phyloP scores from a whole-genome alignment of 2,113 vertebrate genomes.

The Penelope pileata region DNA sequence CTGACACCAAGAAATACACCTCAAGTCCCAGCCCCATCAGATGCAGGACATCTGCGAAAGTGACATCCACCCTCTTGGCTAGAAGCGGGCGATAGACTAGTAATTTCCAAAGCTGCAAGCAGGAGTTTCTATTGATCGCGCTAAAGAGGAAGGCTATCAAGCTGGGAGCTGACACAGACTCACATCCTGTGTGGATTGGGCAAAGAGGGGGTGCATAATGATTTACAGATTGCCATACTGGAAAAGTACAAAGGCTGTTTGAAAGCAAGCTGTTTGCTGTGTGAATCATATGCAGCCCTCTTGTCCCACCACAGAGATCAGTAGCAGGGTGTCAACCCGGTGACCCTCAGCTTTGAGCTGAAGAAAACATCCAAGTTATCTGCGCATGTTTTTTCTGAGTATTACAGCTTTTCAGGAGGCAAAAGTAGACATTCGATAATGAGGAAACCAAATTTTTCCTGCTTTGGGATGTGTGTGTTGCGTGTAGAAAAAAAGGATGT shows the following conservation, averaged over 20 bases:
- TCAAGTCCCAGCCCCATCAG: background rate
- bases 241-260: constrained; percentile 56
- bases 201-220: constrained; percentile 52
- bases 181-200: constrained; percentile 53
- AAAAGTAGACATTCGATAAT: background rate
- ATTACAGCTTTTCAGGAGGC: background rate
- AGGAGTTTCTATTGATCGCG: background rate
- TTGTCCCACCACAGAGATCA: background rate
- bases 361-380: background rate
- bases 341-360: background rate
- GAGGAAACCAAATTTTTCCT: background rate
- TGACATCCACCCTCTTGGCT: background rate
- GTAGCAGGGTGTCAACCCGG: background rate
- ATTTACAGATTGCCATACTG: constrained; percentile 16
- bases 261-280: constrained; percentile 3
- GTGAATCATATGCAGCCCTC: constrained; percentile 20
- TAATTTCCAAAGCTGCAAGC: constrained; percentile 20
- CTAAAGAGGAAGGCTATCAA: constrained; percentile 38
- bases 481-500: background rate
- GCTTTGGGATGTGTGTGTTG: background rate
- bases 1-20: background rate
- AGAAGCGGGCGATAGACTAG: background rate
- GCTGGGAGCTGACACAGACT: constrained; percentile 53
- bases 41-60: constrained; percentile 29
- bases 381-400: background rate